Evolutionary conservation across 2,113 vertebrate genomes (phyloP).

Genomic region (Castor canadensis): DNA sequence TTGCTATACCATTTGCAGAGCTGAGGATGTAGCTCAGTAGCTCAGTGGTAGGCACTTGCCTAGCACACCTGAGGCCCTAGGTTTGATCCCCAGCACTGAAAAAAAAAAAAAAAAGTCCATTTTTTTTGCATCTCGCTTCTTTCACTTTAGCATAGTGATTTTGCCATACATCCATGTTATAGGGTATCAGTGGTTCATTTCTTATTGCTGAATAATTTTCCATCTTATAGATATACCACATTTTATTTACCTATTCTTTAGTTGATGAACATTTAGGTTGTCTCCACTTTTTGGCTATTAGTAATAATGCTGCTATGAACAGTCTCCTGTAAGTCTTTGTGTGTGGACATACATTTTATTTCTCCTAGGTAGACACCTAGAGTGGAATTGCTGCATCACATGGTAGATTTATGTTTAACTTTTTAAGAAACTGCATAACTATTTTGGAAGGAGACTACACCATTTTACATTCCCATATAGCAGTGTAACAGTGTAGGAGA

Average conservation of each 20-base stretch:
- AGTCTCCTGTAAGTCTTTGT: background rate
- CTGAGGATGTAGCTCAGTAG: background rate
- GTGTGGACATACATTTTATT: background rate
- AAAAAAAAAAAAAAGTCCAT: background rate
- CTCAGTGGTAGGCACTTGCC: too few species aligned
- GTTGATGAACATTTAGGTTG: too few species aligned
- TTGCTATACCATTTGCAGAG: background rate
- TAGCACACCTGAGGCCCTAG: background rate
- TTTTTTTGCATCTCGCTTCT: background rate
- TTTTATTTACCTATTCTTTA: background rate
- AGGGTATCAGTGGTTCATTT: background rate
- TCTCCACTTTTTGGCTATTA: too few species aligned
- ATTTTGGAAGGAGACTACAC: background rate
- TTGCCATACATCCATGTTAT: background rate
- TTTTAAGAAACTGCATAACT: background rate
- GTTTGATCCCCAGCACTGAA: background rate
- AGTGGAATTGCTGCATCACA: background rate
- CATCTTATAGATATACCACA: background rate
- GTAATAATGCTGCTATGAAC: background rate
- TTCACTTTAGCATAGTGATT: background rate
- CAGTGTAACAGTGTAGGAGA: too few species aligned
- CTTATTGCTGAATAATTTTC: background rate
- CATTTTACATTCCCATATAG: background rate
- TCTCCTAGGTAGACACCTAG: slow-evolving; percentile 2
- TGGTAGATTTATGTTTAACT: too few species aligned